Conservation (phyloP, 2,797 vertebrate species). For the Schizopygopsis pylzovi region DNA sequence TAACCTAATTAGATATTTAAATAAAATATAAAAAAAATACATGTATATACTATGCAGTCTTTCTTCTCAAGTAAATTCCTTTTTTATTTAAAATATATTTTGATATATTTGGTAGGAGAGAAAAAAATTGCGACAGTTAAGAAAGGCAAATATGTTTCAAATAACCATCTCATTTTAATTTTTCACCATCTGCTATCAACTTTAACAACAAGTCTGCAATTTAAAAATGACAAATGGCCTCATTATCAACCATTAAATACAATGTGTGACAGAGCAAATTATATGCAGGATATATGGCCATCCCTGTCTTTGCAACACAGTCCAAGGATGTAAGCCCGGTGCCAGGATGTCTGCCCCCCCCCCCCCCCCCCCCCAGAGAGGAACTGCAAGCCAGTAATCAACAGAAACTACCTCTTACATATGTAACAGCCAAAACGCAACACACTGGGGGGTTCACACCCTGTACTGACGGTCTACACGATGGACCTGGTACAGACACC, state of each 20-base stretch:
- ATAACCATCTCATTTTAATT: not conserved
- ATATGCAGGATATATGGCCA: not conserved
- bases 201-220: not conserved
- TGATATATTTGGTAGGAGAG: not conserved
- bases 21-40: too few species aligned
- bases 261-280: not conserved
- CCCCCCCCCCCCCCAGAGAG: too few species aligned
- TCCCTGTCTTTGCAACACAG: conserved; percentile 14
- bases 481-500: too few species aligned
- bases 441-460: too few species aligned
- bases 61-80: not conserved
- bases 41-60: not conserved
- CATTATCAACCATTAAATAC: conserved; percentile 26
- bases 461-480: too few species aligned
- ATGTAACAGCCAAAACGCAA: too few species aligned
- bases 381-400: too few species aligned
- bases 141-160: not conserved
- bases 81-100: not conserved
- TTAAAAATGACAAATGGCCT: conserved; percentile 17
- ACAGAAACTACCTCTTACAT: too few species aligned
- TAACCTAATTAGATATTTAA: not conserved
- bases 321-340: too few species aligned
- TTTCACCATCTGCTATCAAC: not conserved
- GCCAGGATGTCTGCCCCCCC: too few species aligned
- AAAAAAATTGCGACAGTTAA: not conserved